Evolutionary conservation across 2,888 invertebrate species (phyloP).

Genomic region (Cantharis flavilabris): DNA sequence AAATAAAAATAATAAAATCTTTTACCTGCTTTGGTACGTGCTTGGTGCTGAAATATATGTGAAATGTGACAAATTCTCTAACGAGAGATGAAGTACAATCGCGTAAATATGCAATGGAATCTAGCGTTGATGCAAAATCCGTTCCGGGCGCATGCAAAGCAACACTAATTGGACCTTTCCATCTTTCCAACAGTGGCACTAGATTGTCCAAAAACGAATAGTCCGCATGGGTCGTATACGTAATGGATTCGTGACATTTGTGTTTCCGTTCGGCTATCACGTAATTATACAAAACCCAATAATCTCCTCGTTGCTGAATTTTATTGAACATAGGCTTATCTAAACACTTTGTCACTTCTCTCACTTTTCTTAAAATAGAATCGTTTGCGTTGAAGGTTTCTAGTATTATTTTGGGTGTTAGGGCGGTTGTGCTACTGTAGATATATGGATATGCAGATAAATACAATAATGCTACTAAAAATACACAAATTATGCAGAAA

Average conservation of each 20-base stretch:
- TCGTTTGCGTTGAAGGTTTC: neutral
- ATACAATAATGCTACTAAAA: constrained; percentile 43
- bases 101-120: constrained; percentile 79
- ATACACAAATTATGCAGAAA: constrained; percentile 46
- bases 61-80: constrained; percentile 82
- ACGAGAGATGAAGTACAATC: constrained; percentile 77
- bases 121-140: constrained; percentile 77
- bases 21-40: constrained; percentile 76
- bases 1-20: too few species aligned
- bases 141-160: constrained; percentile 86
- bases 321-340: constrained; percentile 49
- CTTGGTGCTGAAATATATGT: constrained; percentile 85
- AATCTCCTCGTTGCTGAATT: constrained; percentile 59
- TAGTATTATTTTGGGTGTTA: constrained; percentile 50
- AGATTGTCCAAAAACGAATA: constrained; percentile 90
- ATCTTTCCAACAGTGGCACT: constrained; percentile 80
- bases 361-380: constrained; percentile 42
- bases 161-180: constrained; percentile 87
- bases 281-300: constrained; percentile 89
- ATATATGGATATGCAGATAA: constrained; percentile 48
- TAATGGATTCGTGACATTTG: constrained; percentile 82
- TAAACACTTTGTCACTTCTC: constrained; percentile 48
- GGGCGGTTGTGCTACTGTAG: constrained; percentile 42
- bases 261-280: constrained; percentile 69
- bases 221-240: constrained; percentile 93